These are phyloP conservation scores for Aricia artaxerxes DNA, from an alignment of 2,888 invertebrate genomes.

Conservation along the genomic window DNA sequence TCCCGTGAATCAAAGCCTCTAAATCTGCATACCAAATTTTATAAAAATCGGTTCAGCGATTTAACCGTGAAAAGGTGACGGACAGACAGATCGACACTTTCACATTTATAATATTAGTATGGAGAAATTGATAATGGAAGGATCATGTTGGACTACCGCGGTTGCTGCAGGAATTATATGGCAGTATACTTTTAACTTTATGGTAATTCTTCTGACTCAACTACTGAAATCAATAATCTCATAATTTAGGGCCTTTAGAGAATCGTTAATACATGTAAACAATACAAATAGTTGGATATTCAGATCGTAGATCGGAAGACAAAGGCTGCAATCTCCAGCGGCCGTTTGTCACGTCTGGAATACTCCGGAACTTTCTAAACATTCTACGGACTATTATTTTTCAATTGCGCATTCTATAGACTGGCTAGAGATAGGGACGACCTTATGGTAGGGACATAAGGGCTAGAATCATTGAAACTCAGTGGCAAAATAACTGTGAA, in stretches of 20 bases:
- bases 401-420: constrained; percentile 36
- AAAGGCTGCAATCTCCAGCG: constrained; percentile 32
- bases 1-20: too few relatives aligned
- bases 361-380: constrained; percentile 40
- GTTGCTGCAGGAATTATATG: too few relatives aligned
- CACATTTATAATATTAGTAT: too few relatives aligned
- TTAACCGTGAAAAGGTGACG: too few relatives aligned
- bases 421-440: neutral
- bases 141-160: too few relatives aligned
- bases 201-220: too few relatives aligned
- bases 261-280: neutral
- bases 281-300: constrained; percentile 7
- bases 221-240: neutral
- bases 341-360: constrained; percentile 42
- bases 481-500: neutral
- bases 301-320: constrained; percentile 14
- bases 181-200: too few relatives aligned
- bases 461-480: too few relatives aligned
- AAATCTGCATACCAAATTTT: too few relatives aligned
- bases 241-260: neutral
- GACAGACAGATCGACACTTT: too few relatives aligned
- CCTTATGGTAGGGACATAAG: neutral
- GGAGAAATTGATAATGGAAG: too few relatives aligned
- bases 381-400: constrained; percentile 41
- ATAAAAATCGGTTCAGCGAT: too few relatives aligned